Conservation (phyloP, 1,140 invertebrate genomes). For the Drosophila subobscura region DNA sequence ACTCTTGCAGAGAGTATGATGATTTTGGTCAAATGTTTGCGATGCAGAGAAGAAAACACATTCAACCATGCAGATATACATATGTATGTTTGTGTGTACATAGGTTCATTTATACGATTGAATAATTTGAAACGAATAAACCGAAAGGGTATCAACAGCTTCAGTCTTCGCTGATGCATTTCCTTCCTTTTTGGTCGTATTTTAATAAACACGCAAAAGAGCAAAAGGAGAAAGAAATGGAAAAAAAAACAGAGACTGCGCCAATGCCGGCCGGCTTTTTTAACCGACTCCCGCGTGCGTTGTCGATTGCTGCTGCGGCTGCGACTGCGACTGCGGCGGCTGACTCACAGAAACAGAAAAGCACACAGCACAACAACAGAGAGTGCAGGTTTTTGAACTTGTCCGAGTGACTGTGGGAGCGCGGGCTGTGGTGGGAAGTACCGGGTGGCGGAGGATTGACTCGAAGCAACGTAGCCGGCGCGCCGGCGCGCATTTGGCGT, state of each 20-base stretch:
- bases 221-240: slow-evolving; percentile 26
- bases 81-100: too few relatives aligned
- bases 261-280: slow-evolving; percentile 75
- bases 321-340: slow-evolving; percentile 20
- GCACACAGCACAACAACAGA: neutral
- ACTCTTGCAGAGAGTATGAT: too few relatives aligned
- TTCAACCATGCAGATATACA: too few relatives aligned
- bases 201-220: slow-evolving; percentile 58
- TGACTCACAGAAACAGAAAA: slow-evolving; percentile 39
- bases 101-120: too few relatives aligned
- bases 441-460: neutral
- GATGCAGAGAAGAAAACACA: too few relatives aligned
- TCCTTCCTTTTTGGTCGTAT: slow-evolving; percentile 15
- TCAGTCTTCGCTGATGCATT: neutral
- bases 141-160: too few relatives aligned
- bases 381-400: slow-evolving; percentile 79
- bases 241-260: slow-evolving; percentile 28
- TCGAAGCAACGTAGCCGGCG: slow-evolving; percentile 22
- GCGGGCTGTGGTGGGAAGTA: neutral
- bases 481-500: slow-evolving; percentile 67
- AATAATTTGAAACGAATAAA: too few relatives aligned
- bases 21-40: too few relatives aligned
- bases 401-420: slow-evolving; percentile 36
- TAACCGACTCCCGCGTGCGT: slow-evolving; percentile 51
- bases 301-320: slow-evolving; percentile 12